Base-by-base conservation (phyloP, 30 jellyfish, hydroid and myxozoan species). In the Mastigias papua region DNA sequence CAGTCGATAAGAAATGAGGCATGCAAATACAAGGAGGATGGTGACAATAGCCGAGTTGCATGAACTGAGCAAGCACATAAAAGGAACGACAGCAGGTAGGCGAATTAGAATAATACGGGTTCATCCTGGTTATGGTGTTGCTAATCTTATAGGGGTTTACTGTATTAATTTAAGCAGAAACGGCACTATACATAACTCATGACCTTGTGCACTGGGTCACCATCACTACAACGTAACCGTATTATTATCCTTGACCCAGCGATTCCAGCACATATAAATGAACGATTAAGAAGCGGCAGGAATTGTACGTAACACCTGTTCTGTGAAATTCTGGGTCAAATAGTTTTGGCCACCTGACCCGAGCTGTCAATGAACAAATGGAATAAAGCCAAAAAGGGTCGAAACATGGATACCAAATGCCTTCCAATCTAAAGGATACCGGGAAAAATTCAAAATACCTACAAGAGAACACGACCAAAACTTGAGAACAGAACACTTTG, bases 201-300 rank as follows among this genome's bases (percentile, higher is more conserved):
- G 91, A 82, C 91, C 91, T 82, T 82, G 75, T 66, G 83, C 13
- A 49, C 91, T 69, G 82, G 84, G 84, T 82, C 84, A 82, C 50
- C 64, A 33, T 61, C 34, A 61, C 75, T 31, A 54, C 76, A 73
- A 17, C 28, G 88, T 77, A 77, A 77, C 88, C 48, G 15, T 66
- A 80, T 61, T 80, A 80, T 78, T 22, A 61, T 61, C 66, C 57
- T 78, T 80, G 90, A 80, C 90, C 90, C 31, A 80, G 90, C 90
- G 42, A 60, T 62, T 80, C 69, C 79, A 9, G 11, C 16, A 34
- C 29, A 22, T 51, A 80, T 57, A 62, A 61, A 80, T 5, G 50
- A 23, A 29, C 48, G 81, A 31, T 28, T 25, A 60, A 80, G 21
- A 63, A 26, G 73, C 90, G 89, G 81, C 81, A 42, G 86, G 86